Evolutionary conservation across 2,797 vertebrate genomes (phyloP), one percentile per base, ranked within the genome.

Genomic region (Gorsachius magnificus): DNA sequence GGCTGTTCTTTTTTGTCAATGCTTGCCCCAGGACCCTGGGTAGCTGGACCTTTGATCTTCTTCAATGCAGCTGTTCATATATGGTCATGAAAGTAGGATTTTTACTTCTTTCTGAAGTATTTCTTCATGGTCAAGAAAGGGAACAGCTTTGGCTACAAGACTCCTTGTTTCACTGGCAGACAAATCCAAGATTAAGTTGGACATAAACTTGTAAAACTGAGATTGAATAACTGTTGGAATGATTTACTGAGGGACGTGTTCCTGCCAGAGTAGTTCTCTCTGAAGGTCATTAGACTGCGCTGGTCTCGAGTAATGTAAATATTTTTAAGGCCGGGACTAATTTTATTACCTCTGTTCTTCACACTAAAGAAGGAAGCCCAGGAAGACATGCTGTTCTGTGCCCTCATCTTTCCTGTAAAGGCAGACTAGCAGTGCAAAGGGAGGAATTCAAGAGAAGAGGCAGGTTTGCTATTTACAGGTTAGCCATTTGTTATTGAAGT

Each of bases 271-370:
- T 57, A 53, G 21, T 74, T 81, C 33, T 93, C 66, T 84, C 72
- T 78, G 93, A 94, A 81, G 94, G 84, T 95, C 87, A 70, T 87
- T 79, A 74, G 58, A 24, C 60, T 64, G 45, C 3, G 2, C 60
- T 91, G 76, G 58, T 81, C 63, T 86, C 38, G 38, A 89, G 82
- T 88, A 91, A 90, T 48, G 61, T 94, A 93, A 97, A 96, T 92
- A 91, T 88, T 97, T 93, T 90, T 58, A 79, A 91, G 79, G 31
- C 35, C 11, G 1, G 9, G 31, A 51, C 61, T 93, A 61, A 83
- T 86, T 91, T 69, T 79, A 72, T 83, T 79, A 48, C 43, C 69
- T 69, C 70, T 69, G 35, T 69, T 93, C 57, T 87, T 89, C 36
- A 18, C 33, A 6, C 78, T 95, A 66, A 69, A 75, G 92, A 71